Evolutionary conservation across 1,140 invertebrate genomes (phyloP), one percentile per base, ranked within the genome.

Genomic region (Pogonognathellus flavescens): DNA sequence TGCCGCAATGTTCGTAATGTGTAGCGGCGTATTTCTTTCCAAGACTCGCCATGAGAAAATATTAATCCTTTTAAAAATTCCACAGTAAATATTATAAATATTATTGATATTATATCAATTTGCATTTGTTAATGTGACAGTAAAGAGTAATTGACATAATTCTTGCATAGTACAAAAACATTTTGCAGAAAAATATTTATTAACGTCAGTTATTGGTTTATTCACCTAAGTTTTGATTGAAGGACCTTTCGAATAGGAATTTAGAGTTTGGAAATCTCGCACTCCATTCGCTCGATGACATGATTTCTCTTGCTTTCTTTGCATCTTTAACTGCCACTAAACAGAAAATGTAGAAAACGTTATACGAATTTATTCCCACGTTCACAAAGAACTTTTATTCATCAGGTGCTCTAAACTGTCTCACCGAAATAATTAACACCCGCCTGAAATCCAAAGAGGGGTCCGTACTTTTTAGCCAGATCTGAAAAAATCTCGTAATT

Each of bases 21-120:
- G 31, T 57, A 85, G 0, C 80, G 53, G 22, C 84, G 84, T 25
- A 85, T 85, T 80, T 85, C 84, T 82, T 85, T 85, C 84, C 84
- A 85, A 50, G 49, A 31, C 14, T 85, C 76, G 1, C 84, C 84
- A 82, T 85, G 22, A 20, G 59, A 52, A 53, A 59, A 66, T 82
- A 80, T 53, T 13, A 85, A 82, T 50, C 84, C 84, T 76, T 0
- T 5, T 2, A 31, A 31, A 70, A 62, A 9, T 9, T 9, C 25
- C 31, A 22, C 18, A 14, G 18, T 10, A 6, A 22, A 10, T 0
- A 5, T 62, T 25, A 31, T 22, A 31, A 1, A 14, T 70, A 6
- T 14, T 10, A 13, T 14, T 18, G 31, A 22, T 6, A 70, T 31
- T 9, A 66, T 11, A 18, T 22, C 9, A 14, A 18, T 62, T 62